Evolutionary conservation across 2,888 invertebrate species (phyloP).

Genomic region (Griposia aprilina): DNA sequence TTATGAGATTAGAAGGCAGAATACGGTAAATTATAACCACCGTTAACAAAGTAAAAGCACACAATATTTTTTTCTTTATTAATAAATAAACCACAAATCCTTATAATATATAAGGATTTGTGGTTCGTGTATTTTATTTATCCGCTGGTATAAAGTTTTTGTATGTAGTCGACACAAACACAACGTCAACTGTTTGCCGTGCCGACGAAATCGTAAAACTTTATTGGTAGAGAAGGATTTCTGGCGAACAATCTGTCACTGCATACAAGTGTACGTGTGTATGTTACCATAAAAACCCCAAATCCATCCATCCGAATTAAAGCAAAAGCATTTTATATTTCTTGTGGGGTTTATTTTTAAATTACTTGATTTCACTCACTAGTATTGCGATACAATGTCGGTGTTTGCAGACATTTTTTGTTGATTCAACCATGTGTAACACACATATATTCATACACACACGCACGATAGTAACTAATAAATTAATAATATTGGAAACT

Average conservation of each 20-base stretch:
- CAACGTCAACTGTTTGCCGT: constrained; percentile 35
- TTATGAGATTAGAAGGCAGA: constrained; percentile 76
- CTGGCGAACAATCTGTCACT: constrained; percentile 41
- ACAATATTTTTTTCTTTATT: constrained; percentile 62
- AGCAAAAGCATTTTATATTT: not conserved
- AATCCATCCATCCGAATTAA: not conserved
- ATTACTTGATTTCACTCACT: not conserved
- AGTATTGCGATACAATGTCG: not conserved
- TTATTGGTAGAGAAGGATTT: constrained; percentile 56
- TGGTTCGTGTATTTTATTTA: constrained; percentile 42
- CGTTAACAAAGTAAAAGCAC: constrained; percentile 62
- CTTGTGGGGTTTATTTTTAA: not conserved
- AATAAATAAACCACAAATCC: no score
- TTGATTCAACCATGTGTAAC: not conserved
- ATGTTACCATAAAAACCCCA: constrained; percentile 8
- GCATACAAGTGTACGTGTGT: constrained; percentile 10
- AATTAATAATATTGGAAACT: no score
- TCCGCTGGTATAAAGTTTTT: constrained; percentile 29
- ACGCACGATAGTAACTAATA: no score
- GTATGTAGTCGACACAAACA: constrained; percentile 15
- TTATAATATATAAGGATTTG: constrained; percentile 43
- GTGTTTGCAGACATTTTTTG: not conserved
- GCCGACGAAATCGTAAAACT: constrained; percentile 54
- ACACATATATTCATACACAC: no score
- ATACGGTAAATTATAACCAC: constrained; percentile 67